phyloP scores from a whole-genome alignment of 37 sponge, comb jelly and placozoan genomes.

The Theonella swinhoei region DNA sequence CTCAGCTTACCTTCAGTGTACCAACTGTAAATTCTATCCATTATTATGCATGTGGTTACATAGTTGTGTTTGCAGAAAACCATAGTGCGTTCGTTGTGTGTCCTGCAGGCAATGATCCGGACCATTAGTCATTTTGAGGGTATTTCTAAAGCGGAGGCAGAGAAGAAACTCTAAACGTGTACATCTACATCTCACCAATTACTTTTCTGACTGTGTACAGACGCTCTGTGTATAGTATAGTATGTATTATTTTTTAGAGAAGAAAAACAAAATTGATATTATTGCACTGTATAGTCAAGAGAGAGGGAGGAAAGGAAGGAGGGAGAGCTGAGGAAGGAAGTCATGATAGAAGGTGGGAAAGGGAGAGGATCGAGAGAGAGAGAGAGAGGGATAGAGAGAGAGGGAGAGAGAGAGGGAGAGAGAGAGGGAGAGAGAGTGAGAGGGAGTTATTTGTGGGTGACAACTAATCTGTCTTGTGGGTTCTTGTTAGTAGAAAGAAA shows the following conservation, averaged over 20 bases:
- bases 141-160: not conserved
- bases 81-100: too few relatives aligned
- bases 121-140: conserved; percentile 2
- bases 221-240: not conserved
- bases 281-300: not conserved
- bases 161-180: not conserved
- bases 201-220: not conserved
- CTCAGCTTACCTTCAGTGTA: too few relatives aligned
- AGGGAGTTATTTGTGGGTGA: not conserved
- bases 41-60: too few relatives aligned
- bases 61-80: too few relatives aligned
- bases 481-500: conserved; percentile 68
- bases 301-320: not conserved
- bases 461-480: conserved; percentile 65
- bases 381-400: not conserved
- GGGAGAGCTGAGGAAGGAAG: not conserved
- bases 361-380: not conserved
- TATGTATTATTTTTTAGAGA: not conserved
- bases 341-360: not conserved
- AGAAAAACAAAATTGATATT: not conserved
- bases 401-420: not conserved
- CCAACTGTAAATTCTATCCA: too few relatives aligned
- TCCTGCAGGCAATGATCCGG: not conserved
- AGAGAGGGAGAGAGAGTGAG: not conserved
- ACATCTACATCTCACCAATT: not conserved